phyloP scores from a whole-genome alignment of 2,113 vertebrate genomes.

The Ia io region DNA sequence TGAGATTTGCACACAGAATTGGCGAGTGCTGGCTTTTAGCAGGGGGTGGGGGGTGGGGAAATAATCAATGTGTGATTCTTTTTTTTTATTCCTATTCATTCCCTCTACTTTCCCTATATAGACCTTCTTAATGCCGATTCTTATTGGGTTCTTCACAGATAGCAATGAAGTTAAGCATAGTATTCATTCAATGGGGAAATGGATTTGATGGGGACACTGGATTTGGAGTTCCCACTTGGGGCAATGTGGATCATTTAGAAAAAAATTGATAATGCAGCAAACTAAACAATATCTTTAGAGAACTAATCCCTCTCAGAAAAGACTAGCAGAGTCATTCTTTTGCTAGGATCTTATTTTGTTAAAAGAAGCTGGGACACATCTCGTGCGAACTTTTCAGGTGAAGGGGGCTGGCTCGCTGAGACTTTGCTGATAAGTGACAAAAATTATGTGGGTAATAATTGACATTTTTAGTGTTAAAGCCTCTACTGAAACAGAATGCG shows the following conservation, averaged over 20 bases:
- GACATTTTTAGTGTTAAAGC: constrained; percentile 41
- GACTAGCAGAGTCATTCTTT: background rate
- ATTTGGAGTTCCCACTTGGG: constrained; percentile 12
- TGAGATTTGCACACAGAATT: constrained; percentile 7
- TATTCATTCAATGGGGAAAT: constrained; percentile 13
- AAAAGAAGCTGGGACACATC: background rate
- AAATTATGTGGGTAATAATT: constrained; percentile 33
- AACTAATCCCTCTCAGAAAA: constrained; percentile 25
- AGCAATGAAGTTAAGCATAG: constrained; percentile 1
- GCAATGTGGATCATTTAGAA: background rate
- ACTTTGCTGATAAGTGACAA: constrained; percentile 59
- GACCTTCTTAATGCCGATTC: background rate
- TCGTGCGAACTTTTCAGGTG: background rate
- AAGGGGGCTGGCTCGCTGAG: constrained; percentile 29
- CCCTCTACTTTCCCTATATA: background rate
- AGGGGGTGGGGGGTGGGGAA: background rate
- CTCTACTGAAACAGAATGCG: constrained; percentile 46
- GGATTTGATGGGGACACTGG: constrained; percentile 48
- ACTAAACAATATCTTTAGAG: constrained; percentile 36
- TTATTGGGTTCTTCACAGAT: background rate
- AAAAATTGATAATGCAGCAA: constrained; percentile 5
- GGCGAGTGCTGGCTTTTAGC: background rate
- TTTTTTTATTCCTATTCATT: background rate
- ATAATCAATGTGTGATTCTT: background rate
- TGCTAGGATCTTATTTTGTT: background rate